These are phyloP conservation scores for Poecilus cupreus DNA, from an alignment of 2,888 invertebrate genomes.

Conservation along the genomic window DNA sequence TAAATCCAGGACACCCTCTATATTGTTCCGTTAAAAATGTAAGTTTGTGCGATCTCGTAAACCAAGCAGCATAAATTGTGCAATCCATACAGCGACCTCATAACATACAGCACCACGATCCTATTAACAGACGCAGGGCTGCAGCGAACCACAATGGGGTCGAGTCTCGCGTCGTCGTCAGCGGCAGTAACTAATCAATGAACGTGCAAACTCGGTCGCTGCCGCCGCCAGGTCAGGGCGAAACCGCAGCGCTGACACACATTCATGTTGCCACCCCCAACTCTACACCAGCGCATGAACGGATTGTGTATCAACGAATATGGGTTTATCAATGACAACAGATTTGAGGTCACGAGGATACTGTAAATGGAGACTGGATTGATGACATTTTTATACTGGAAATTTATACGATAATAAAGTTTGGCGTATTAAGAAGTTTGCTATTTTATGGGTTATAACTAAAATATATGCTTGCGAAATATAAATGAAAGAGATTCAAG, in stretches of 20 bases:
- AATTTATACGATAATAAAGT: neutral
- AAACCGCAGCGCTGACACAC: slow-evolving; percentile 4
- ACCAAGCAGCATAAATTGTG: no score
- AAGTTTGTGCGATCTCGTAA: no score
- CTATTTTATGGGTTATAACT: no score
- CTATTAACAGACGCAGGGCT: neutral
- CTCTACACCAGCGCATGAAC: neutral
- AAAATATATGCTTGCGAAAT: no score
- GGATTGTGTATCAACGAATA: slow-evolving; percentile 3
- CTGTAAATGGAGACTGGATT: neutral
- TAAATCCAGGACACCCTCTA: no score
- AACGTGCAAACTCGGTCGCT: slow-evolving; percentile 29
- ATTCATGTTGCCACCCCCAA: slow-evolving; percentile 18
- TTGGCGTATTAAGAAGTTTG: no score
- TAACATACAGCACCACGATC: neutral
- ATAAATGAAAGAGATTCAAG: no score
- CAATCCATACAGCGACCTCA: neutral
- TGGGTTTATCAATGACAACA: slow-evolving; percentile 17
- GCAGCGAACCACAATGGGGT: slow-evolving; percentile 11
- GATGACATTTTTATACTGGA: neutral
- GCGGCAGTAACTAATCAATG: slow-evolving; percentile 48
- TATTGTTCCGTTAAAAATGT: no score
- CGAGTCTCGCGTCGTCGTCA: neutral
- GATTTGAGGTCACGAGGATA: neutral
- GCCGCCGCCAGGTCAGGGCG: slow-evolving; percentile 20